Evolutionary conservation across 2,113 vertebrate species (phyloP).

Genomic region (Leucosticte australis): DNA sequence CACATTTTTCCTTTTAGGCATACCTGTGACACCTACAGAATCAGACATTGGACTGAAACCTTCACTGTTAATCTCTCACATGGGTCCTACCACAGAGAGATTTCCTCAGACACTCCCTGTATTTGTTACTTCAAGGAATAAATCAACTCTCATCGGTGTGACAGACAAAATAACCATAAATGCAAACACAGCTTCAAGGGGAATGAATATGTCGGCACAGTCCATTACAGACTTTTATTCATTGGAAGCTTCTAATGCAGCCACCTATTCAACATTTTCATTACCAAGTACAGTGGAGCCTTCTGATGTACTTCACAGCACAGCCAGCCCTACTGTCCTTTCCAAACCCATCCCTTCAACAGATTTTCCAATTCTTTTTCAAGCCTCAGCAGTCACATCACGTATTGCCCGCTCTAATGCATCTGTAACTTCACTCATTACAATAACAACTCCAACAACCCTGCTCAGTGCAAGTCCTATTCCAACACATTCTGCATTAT

Average conservation of each 20-base stretch:
- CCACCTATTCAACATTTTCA: background rate
- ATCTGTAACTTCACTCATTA: background rate
- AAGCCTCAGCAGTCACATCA: background rate
- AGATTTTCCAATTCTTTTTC: slow-evolving; percentile 24
- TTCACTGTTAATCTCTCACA: background rate
- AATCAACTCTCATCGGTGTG: background rate
- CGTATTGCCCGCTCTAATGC: background rate
- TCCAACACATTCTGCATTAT: background rate
- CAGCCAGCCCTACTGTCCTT: background rate
- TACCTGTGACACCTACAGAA: slow-evolving; percentile 75
- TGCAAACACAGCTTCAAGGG: background rate
- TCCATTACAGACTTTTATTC: slow-evolving; percentile 15
- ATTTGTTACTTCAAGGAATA: background rate
- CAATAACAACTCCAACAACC: background rate
- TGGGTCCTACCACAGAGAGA: background rate
- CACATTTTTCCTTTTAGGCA: slow-evolving; percentile 66
- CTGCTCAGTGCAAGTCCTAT: background rate
- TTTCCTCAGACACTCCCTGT: background rate
- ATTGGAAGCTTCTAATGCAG: background rate
- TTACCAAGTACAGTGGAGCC: slow-evolving; percentile 33
- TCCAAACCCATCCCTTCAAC: background rate
- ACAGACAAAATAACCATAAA: slow-evolving; percentile 1
- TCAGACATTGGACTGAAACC: slow-evolving; percentile 65
- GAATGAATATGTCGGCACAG: background rate
- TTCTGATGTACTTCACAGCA: slow-evolving; percentile 25